These are phyloP conservation scores for Chionodraco myersi DNA, from an alignment of 2,113 vertebrate genomes.

Conservation along the genomic window DNA sequence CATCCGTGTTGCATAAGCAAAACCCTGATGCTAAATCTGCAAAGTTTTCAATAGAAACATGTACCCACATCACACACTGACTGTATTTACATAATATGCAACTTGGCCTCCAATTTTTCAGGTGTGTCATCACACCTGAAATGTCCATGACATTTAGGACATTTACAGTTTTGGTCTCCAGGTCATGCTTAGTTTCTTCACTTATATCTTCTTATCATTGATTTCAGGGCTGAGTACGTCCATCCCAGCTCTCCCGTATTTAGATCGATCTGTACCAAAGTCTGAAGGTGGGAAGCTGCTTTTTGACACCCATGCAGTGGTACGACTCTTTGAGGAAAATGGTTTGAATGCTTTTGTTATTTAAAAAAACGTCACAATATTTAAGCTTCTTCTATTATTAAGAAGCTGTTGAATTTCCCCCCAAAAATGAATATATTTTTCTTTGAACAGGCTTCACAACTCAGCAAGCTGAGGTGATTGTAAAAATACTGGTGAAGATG, in stretches of 20 bases:
- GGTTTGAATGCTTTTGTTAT: constrained; percentile 79
- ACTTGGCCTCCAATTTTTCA: not conserved
- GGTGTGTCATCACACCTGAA: not conserved
- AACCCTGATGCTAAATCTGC: constrained; percentile 1
- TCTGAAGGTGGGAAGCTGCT: constrained; percentile 83
- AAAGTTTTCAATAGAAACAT: constrained; percentile 36
- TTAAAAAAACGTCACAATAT: not conserved
- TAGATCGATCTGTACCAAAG: constrained; percentile 72
- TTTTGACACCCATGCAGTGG: constrained; percentile 94
- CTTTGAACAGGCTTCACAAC: constrained; percentile 86
- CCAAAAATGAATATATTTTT: not conserved
- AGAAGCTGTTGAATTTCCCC: not conserved
- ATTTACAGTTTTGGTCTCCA: not conserved
- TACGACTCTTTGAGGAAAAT: constrained; percentile 90
- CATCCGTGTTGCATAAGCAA: not conserved
- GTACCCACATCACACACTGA: constrained; percentile 10
- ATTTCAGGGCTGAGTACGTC: constrained; percentile 83
- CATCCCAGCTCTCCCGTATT: constrained; percentile 70
- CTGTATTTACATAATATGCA: constrained; percentile 26
- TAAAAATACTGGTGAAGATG: constrained; percentile 88
- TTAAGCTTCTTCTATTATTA: not conserved
- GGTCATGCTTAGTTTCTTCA: not conserved
- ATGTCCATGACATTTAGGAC: not conserved
- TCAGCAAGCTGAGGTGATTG: constrained; percentile 90
- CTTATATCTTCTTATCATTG: not conserved